Evolutionary conservation across 2,113 vertebrate genomes (phyloP).

Genomic region (Psittacus erithacus): DNA sequence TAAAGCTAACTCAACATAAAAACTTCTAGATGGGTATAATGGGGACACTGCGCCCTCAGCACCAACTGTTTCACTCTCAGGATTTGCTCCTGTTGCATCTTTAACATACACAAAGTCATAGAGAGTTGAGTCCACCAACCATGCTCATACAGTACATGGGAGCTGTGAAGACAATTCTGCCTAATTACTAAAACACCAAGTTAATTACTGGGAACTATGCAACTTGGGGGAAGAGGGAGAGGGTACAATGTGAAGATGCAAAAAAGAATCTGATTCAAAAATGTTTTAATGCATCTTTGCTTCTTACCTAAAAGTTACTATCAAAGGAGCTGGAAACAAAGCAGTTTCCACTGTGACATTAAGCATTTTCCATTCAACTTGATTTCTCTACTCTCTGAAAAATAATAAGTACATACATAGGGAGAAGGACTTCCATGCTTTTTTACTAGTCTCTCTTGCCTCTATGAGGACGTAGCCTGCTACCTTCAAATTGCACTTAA

Average conservation of each 20-base stretch:
- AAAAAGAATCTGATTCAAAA: not conserved
- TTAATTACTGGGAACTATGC: not conserved
- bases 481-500: rapidly evolving
- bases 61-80: not conserved
- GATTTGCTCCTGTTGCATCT: rapidly evolving
- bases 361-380: not conserved
- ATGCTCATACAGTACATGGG: not conserved
- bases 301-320: not conserved
- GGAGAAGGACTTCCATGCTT: not conserved
- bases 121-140: not conserved
- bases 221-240: not conserved
- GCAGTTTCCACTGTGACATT: not conserved
- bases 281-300: not conserved
- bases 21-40: not conserved
- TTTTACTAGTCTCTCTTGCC: not conserved
- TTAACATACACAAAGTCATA: not conserved
- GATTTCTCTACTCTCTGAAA: not conserved
- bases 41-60: not conserved
- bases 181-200: not conserved
- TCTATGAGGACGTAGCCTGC: not conserved
- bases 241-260: not conserved
- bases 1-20: not conserved
- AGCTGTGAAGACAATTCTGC: not conserved
- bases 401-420: rapidly evolving
- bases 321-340: not conserved